Evolutionary conservation across 2,888 invertebrate genomes (phyloP).

Genomic region (Chouioia cunea): DNA sequence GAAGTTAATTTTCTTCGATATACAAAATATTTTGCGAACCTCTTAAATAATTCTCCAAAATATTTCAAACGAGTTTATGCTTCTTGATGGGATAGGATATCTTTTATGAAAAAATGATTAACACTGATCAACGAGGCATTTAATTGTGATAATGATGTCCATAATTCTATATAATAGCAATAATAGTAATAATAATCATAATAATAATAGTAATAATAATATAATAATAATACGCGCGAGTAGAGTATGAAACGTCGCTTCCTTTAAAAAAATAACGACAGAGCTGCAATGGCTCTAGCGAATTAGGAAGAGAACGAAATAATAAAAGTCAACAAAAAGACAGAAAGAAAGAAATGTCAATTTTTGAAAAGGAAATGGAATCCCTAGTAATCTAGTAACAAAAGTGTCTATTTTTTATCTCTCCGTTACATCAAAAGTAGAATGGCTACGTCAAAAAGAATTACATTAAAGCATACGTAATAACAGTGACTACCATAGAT

Average conservation of each 20-base stretch:
- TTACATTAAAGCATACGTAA: conserved; percentile 56
- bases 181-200: conserved; percentile 42
- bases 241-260: conserved; percentile 41
- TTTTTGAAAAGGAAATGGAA: conserved; percentile 18
- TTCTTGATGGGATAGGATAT: too few species aligned
- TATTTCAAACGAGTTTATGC: too few species aligned
- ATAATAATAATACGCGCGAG: conserved; percentile 47
- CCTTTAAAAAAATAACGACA: conserved; percentile 43
- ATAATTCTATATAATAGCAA: conserved; percentile 34
- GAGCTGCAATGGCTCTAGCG: conserved; percentile 5
- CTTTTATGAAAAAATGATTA: conserved; percentile 41
- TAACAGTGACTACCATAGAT: conserved; percentile 64
- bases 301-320: conserved; percentile 43
- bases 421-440: conserved; percentile 21
- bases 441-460: conserved; percentile 20
- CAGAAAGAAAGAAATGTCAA: conserved; percentile 11
- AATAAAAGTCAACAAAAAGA: conserved; percentile 32
- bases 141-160: conserved; percentile 40
- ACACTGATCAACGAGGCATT: conserved; percentile 46
- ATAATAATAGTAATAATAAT: conserved; percentile 42
- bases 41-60: too few species aligned
- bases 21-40: too few species aligned
- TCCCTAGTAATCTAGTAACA: conserved; percentile 37
- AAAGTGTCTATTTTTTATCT: conserved; percentile 28
- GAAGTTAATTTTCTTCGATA: too few species aligned